These are phyloP conservation scores for Tachycineta bicolor DNA, from an alignment of 2,113 vertebrate species.

Conservation along the genomic window DNA sequence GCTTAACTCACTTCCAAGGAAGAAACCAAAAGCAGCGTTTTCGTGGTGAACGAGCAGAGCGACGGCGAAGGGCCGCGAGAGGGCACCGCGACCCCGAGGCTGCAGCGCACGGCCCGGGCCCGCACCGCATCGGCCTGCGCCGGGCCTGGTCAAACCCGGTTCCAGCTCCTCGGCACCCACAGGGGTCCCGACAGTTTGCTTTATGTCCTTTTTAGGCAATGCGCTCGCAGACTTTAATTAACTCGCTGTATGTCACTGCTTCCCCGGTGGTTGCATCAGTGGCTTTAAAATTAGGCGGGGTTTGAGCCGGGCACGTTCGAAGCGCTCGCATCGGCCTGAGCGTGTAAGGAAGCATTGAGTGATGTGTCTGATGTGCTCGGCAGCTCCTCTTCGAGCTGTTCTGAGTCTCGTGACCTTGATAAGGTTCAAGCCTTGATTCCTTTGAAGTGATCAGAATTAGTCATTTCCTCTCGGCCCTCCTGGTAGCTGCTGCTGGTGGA, in stretches of 20 bases:
- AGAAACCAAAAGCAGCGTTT: too few species aligned
- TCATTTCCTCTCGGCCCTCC: not conserved
- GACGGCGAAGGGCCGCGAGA: not conserved
- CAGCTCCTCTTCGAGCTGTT: not conserved
- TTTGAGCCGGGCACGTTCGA: not conserved
- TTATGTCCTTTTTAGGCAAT: not conserved
- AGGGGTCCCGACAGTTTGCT: not conserved
- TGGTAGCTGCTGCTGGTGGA: not conserved
- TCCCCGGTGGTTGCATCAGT: not conserved
- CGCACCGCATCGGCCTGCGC: too few species aligned
- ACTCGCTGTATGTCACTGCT: not conserved
- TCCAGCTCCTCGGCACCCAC: accelerated
- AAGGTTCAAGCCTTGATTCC: not conserved
- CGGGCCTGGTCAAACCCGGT: accelerated
- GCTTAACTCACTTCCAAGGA: accelerated
- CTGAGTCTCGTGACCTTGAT: not conserved
- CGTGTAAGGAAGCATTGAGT: accelerated
- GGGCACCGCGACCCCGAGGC: not conserved
- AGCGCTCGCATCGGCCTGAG: not conserved
- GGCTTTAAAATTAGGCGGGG: not conserved
- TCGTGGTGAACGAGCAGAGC: too few species aligned
- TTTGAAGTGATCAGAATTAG: not conserved
- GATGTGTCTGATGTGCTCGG: not conserved
- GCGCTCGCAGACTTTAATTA: not conserved
- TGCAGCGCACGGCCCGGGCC: not conserved